Conservation (phyloP, 2,888 invertebrate species). For the Aphodius sticticus region DNA sequence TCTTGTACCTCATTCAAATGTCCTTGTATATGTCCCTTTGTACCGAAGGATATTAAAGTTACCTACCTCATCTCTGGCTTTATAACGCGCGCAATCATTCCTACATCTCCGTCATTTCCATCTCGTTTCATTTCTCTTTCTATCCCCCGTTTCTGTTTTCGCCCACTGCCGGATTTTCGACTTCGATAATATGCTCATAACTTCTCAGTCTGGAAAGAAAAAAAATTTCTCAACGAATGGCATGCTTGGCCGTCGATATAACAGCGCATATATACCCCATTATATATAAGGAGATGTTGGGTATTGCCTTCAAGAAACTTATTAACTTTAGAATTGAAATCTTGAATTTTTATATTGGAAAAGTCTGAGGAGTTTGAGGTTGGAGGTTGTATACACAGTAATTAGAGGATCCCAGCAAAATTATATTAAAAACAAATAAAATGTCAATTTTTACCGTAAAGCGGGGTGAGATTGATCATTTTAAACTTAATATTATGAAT, state of each 20-base stretch:
- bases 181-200: background rate
- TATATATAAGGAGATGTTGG: too few relatives aligned
- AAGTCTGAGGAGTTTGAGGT: too few relatives aligned
- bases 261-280: background rate
- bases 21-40: slow-evolving; percentile 16
- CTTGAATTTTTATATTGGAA: too few relatives aligned
- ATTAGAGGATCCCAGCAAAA: too few relatives aligned
- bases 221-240: background rate
- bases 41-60: slow-evolving; percentile 18
- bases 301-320: too few relatives aligned
- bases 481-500: too few relatives aligned
- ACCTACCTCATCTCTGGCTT: background rate
- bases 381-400: too few relatives aligned
- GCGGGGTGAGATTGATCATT: too few relatives aligned
- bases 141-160: background rate
- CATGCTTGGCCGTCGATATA: background rate
- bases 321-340: too few relatives aligned
- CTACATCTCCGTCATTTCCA: background rate
- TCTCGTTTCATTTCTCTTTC: background rate
- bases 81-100: background rate
- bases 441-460: too few relatives aligned
- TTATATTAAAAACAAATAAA: too few relatives aligned
- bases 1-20: background rate
- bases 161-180: background rate
- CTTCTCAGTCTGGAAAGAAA: background rate